Evolutionary conservation across 2,113 vertebrate species (phyloP).

Genomic region (Grus americana): DNA sequence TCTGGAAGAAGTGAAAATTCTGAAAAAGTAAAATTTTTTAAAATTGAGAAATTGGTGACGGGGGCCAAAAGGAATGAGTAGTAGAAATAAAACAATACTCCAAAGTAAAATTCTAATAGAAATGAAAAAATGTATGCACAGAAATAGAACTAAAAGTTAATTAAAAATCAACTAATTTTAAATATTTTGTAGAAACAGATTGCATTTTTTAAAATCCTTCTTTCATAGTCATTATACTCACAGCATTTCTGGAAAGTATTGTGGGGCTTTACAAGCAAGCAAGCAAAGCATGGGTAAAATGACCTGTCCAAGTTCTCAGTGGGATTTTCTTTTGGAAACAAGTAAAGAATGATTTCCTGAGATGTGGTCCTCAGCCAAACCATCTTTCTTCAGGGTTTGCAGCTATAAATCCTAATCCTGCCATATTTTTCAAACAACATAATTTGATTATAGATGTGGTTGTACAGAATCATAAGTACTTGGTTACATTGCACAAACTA

Average conservation of each 20-base stretch:
- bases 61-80: neutral
- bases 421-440: neutral
- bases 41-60: neutral
- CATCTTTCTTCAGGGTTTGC: neutral
- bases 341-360: neutral
- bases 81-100: neutral
- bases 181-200: neutral
- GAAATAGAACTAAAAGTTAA: neutral
- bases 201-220: neutral
- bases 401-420: neutral
- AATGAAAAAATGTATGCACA: neutral
- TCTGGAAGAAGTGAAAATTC: neutral
- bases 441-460: neutral
- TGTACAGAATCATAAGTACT: neutral
- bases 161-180: neutral
- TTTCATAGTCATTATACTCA: neutral
- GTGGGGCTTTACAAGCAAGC: neutral
- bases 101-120: neutral
- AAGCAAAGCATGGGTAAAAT: neutral
- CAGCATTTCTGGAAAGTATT: neutral
- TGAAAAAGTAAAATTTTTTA: neutral
- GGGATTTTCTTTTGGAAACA: neutral
- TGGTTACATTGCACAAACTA: neutral
- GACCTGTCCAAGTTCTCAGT: neutral
- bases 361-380: neutral